Percentiles rank a stretch among this genome's conserved stretches.
These are phyloP conservation scores for Paedocypris sp. DNA, from an alignment of 2,113 vertebrate species.

Conservation along the genomic window DNA sequence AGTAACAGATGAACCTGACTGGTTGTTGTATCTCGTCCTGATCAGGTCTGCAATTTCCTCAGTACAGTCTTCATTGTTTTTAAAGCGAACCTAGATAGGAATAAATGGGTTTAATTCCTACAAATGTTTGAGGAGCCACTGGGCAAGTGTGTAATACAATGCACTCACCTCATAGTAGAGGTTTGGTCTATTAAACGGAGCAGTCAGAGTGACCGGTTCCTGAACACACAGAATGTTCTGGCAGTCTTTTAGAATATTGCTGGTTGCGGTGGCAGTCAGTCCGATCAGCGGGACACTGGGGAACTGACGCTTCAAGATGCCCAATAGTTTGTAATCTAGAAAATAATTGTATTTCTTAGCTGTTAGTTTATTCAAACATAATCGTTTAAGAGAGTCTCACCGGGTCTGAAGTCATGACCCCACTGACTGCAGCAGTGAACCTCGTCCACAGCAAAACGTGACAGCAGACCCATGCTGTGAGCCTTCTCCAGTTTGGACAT, in stretches of 20 bases:
- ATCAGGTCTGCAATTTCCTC: slow-evolving; percentile 75
- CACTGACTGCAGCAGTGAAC: slow-evolving; percentile 98
- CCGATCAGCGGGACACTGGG: slow-evolving; percentile 75
- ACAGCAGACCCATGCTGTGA: slow-evolving; percentile 67
- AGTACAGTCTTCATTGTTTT: slow-evolving; percentile 66
- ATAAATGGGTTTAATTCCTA: no score
- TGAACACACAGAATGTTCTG: slow-evolving; percentile 80
- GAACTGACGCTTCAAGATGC: slow-evolving; percentile 94
- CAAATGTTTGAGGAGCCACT: neutral
- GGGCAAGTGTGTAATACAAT: neutral
- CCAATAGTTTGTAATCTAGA: slow-evolving; percentile 87
- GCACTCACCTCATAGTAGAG: slow-evolving; percentile 82
- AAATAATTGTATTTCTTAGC: no score
- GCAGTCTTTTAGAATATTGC: slow-evolving; percentile 78
- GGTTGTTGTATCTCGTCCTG: slow-evolving; percentile 75
- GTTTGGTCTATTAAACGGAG: slow-evolving; percentile 88
- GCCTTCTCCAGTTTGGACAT: slow-evolving; percentile 96
- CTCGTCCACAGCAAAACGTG: slow-evolving; percentile 83
- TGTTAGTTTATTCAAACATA: no score
- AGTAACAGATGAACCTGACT: slow-evolving; percentile 61
- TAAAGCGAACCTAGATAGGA: slow-evolving; percentile 72
- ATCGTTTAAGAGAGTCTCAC: slow-evolving; percentile 56
- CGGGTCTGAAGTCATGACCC: slow-evolving; percentile 96
- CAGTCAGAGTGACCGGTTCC: slow-evolving; percentile 74
- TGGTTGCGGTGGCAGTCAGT: slow-evolving; percentile 89